phyloP scores from a whole-genome alignment of 2,888 invertebrate species.

The Leptura quadrifasciata region DNA sequence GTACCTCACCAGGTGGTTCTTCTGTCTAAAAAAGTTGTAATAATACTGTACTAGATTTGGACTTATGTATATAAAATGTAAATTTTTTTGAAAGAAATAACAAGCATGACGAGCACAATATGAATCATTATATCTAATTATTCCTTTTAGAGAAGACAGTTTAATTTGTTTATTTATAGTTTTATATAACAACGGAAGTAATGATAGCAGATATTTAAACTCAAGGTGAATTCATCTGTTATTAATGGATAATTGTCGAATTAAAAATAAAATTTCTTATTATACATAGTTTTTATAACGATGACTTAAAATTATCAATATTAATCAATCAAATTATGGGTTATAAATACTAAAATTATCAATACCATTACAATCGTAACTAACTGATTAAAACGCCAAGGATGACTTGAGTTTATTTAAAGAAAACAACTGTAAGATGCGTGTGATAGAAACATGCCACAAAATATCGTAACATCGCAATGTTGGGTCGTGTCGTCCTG shows the following conservation, averaged over 20 bases:
- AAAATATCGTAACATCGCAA: no score
- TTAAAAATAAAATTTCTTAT: background rate
- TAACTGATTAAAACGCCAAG: no score
- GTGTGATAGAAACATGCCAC: no score
- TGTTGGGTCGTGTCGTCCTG: no score
- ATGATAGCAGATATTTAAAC: background rate
- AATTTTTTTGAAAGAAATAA: background rate
- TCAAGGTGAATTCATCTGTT: slow-evolving; percentile 9
- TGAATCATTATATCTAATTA: slow-evolving; percentile 20
- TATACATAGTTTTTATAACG: background rate
- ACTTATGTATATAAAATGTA: background rate
- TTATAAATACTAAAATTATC: no score
- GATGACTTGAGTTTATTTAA: no score
- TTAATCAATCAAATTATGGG: no score
- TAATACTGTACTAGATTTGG: background rate
- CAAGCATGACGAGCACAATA: background rate
- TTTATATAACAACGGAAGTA: slow-evolving; percentile 13
- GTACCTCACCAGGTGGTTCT: background rate
- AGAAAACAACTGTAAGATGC: no score
- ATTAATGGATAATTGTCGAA: slow-evolving; percentile 1
- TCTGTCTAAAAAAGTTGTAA: background rate
- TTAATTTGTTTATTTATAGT: slow-evolving; percentile 12
- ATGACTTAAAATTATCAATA: background rate
- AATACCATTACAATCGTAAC: no score
- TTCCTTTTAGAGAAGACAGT: slow-evolving; percentile 1